Evolutionary conservation across 23 tunicate genomes (phyloP).

Genomic region (Aplidium turbinatum): DNA sequence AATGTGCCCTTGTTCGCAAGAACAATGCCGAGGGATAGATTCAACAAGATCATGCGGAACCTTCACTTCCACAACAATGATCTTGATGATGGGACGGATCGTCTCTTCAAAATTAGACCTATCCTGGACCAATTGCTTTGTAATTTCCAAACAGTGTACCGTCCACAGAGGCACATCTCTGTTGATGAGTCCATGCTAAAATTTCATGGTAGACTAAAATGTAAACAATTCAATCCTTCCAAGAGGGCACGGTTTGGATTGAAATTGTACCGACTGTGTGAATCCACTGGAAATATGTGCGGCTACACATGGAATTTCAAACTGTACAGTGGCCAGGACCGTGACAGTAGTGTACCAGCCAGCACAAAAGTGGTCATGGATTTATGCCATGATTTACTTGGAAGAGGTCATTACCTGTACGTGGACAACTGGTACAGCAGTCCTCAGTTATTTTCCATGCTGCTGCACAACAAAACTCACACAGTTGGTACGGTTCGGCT

Average conservation of each 20-base stretch:
- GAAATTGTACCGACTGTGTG: conserved; percentile 20
- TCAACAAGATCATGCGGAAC: not conserved
- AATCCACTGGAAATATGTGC: conserved; percentile 10
- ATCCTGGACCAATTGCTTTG: not conserved
- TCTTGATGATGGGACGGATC: not conserved
- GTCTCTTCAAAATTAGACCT: conserved; percentile 9
- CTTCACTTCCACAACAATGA: not conserved
- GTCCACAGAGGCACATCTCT: conserved; percentile 6
- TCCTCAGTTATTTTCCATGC: not conserved
- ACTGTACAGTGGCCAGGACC: conserved; percentile 5
- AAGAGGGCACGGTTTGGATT: conserved; percentile 11
- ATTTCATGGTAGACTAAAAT: conserved; percentile 16
- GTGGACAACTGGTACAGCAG: conserved; percentile 2
- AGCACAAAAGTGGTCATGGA: conserved; percentile 2
- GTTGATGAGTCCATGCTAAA: conserved; percentile 13
- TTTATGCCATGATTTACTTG: conserved; percentile 13
- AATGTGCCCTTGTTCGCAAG: not conserved
- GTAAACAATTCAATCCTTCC: conserved; percentile 3
- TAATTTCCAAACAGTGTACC: conserved; percentile 7
- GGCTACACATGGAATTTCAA: conserved; percentile 14
- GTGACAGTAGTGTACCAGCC: not conserved
- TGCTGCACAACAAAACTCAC: conserved; percentile 10
- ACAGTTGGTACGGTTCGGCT: not conserved
- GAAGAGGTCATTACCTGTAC: not conserved
- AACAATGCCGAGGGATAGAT: not conserved